These are phyloP conservation scores for Oncorhynchus masou DNA, from an alignment of 2,113 vertebrate species.

Conservation along the genomic window DNA sequence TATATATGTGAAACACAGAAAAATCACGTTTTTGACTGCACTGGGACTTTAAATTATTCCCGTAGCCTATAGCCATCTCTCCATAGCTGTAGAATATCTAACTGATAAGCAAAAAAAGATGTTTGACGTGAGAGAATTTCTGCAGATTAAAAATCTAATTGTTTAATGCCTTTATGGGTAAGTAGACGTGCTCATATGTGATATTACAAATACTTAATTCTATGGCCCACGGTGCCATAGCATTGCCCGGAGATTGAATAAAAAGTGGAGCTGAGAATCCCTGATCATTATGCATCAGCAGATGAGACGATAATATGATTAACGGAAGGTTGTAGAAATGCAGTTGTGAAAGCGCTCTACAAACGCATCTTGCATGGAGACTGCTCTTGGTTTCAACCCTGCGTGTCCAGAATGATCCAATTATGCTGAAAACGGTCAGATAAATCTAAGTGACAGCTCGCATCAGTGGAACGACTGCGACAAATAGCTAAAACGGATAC, in stretches of 20 bases:
- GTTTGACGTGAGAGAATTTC: background rate
- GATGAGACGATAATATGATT: background rate
- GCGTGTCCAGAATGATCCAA: background rate
- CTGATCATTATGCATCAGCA: background rate
- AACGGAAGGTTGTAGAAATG: background rate
- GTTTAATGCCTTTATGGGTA: background rate
- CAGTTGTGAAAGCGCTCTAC: background rate
- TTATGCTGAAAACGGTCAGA: background rate
- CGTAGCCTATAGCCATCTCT: too few species aligned
- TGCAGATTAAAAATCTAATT: background rate
- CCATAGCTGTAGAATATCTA: too few species aligned
- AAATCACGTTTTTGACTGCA: too few species aligned
- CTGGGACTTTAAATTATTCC: too few species aligned
- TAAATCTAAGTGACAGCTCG: constrained; percentile 25
- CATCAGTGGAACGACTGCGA: constrained; percentile 21
- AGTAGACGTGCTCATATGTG: background rate
- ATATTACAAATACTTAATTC: background rate
- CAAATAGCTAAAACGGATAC: constrained; percentile 28
- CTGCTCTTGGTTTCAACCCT: background rate
- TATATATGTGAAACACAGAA: too few species aligned
- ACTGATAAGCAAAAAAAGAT: too few species aligned
- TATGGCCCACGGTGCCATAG: background rate
- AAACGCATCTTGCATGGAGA: background rate
- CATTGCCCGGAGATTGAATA: too few species aligned
- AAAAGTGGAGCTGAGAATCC: too few species aligned